Evolutionary conservation across 2,113 vertebrate species (phyloP).

Genomic region (Sialia sialis): DNA sequence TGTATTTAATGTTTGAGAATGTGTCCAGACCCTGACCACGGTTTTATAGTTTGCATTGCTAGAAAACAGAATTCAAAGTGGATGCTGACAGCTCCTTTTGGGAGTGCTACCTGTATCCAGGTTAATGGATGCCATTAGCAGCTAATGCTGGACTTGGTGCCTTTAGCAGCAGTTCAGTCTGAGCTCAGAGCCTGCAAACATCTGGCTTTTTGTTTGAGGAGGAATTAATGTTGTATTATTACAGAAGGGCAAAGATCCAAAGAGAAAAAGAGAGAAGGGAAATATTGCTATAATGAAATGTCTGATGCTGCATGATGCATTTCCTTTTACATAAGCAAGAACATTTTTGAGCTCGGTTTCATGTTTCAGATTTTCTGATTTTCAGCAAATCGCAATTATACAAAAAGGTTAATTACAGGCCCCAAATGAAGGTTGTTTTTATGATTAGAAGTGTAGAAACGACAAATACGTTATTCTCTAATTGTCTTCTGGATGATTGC

Average conservation of each 20-base stretch:
- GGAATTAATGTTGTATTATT: neutral
- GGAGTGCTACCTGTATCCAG: neutral
- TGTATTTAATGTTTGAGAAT: neutral
- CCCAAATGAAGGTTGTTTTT: neutral
- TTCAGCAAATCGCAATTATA: neutral
- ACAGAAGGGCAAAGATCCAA: neutral
- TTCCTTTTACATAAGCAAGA: neutral
- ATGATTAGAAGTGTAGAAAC: neutral
- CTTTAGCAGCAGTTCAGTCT: neutral
- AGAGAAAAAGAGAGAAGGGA: neutral
- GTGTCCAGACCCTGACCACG: neutral
- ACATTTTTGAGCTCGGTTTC: neutral
- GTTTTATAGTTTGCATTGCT: neutral
- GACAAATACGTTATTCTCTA: neutral
- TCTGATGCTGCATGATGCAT: neutral
- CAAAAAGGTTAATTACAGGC: slow-evolving; percentile 6
- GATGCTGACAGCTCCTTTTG: neutral
- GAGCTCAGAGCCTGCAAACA: neutral
- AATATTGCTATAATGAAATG: neutral
- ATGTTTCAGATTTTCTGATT: neutral
- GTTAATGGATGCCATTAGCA: neutral
- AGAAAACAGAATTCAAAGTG: neutral
- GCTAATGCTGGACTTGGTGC: neutral
- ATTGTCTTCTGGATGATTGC: neutral
- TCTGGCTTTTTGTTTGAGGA: neutral